phyloP scores from a whole-genome alignment of 2,888 invertebrate species.

The Poecilus cupreus region DNA sequence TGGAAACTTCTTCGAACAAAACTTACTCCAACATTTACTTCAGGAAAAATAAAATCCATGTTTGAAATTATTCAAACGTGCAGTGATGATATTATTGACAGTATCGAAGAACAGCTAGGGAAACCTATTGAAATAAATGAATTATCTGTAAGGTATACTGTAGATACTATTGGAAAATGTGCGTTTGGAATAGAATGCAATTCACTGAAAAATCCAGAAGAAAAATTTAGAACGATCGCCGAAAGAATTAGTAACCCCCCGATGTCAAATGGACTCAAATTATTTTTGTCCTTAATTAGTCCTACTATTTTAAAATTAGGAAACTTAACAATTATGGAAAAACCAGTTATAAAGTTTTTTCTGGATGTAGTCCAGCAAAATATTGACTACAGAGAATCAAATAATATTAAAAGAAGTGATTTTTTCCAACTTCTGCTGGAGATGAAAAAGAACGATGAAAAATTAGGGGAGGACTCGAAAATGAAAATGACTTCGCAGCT shows the following conservation, averaged over 20 bases:
- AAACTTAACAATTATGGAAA: constrained; percentile 38
- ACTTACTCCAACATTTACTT: constrained; percentile 53
- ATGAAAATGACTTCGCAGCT: constrained; percentile 38
- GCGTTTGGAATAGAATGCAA: constrained; percentile 55
- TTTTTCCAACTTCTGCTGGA: constrained; percentile 45
- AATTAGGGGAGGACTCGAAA: neutral
- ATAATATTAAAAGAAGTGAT: constrained; percentile 44
- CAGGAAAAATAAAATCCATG: constrained; percentile 49
- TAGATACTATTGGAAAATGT: constrained; percentile 47
- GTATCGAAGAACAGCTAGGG: neutral
- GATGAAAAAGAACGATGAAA: constrained; percentile 51
- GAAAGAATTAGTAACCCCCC: constrained; percentile 28
- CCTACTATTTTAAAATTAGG: constrained; percentile 3
- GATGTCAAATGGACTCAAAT: constrained; percentile 31
- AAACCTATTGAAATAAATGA: constrained; percentile 49
- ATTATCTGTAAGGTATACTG: constrained; percentile 44
- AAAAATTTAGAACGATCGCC: constrained; percentile 40
- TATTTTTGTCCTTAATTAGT: constrained; percentile 35
- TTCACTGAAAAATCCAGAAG: constrained; percentile 42
- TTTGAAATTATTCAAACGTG: constrained; percentile 26
- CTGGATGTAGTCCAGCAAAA: constrained; percentile 45
- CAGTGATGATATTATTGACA: constrained; percentile 9
- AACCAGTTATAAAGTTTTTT: constrained; percentile 29
- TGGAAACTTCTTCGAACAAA: constrained; percentile 42
- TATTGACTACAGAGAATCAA: constrained; percentile 36